Base-by-base conservation (phyloP, 2,888 invertebrate genomes). In the Apoda limacodes region DNA sequence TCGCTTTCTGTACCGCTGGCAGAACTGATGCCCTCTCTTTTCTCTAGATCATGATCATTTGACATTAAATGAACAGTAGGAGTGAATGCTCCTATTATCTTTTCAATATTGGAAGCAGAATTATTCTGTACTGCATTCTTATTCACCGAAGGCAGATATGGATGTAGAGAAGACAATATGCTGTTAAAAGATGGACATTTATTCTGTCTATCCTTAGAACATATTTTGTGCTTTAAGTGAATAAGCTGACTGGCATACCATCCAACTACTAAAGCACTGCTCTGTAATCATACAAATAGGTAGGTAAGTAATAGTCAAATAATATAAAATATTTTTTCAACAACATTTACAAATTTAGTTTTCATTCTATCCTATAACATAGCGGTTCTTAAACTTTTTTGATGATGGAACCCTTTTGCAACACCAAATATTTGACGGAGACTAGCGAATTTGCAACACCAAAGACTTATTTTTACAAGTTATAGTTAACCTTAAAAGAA, bases 191-290 rank as follows among this genome's bases (percentile, higher is more conserved):
- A 40, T 7, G 42, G 39, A 35, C 50, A 52, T 36, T 45, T 55
- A 9, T 51, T 55, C 3, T 50, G 42, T 14, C 47, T 39, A 15
- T 44, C 43, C 28, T 45, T 50, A 10, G 42, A 36, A 31, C 59
- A 50, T 29, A 50, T 55, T 43, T 75, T 78, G 21, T 61, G 40
- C 27, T 67, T 76, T 23, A 74, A 46, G 43, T 74, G 69, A 25
- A 85, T 57, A 1, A 85, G 60, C 45, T 87, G 86, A 47, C 83
- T 85, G 11, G 86, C 74, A 35, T 85, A 83, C 84, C 85, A 87
- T 23, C 87, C 86, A 35, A 85, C 53, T 9, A 86, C 83, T 25
- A 87, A 52, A 10, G 82, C 82, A 45, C 86, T 81, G 43, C 86
- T 85, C 87, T 87, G 67, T 37, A 68, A 63, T 27, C 17, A n/a